These are phyloP conservation scores for Syrmaticus mikado DNA, from an alignment of 2,113 vertebrate species.

Conservation along the genomic window DNA sequence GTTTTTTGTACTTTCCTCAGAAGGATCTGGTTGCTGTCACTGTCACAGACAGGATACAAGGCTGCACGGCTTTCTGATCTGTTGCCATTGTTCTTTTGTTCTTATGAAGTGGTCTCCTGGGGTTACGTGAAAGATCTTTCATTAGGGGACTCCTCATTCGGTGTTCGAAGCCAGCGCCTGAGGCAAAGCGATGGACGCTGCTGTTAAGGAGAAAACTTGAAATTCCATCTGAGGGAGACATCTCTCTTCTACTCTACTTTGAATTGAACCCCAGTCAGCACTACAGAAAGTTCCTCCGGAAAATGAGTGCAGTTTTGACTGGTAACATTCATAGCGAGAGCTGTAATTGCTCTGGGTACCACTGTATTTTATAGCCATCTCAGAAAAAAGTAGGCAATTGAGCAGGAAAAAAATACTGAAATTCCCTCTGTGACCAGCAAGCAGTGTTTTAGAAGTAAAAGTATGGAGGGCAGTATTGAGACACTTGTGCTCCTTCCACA, in stretches of 20 bases:
- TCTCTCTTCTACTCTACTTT: background rate
- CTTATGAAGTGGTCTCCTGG: background rate
- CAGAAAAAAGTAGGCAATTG: background rate
- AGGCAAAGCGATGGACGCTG: background rate
- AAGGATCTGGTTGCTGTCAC: background rate
- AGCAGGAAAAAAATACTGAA: background rate
- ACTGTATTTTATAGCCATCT: background rate
- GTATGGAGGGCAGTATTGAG: background rate
- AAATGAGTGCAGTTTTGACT: background rate
- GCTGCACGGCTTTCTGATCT: background rate
- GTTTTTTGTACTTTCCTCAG: background rate
- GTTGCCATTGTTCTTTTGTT: background rate
- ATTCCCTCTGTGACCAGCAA: background rate
- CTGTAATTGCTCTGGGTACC: background rate
- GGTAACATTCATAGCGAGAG: background rate
- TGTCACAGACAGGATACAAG: slow-evolving; percentile 27
- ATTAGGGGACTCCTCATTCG: background rate
- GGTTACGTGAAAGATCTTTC: background rate
- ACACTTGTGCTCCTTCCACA: background rate
- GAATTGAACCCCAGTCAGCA: background rate
- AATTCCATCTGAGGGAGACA: background rate
- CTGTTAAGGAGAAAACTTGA: background rate
- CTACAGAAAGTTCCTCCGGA: background rate
- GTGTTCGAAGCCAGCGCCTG: background rate
- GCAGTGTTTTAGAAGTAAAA: background rate